phyloP scores from a whole-genome alignment of 2,113 vertebrate species.

The Aramus guarauna region DNA sequence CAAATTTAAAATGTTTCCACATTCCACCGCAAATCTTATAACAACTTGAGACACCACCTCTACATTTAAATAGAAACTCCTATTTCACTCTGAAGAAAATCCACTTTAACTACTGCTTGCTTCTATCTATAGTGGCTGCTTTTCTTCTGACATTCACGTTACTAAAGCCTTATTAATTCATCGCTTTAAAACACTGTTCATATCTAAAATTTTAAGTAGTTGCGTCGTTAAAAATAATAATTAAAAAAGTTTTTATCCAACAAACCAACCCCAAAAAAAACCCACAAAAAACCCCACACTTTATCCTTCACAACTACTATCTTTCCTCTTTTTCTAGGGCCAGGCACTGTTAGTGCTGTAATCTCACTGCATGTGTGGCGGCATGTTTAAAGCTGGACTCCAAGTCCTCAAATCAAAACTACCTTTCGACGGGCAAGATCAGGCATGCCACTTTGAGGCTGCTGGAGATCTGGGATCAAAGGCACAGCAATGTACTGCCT shows the following conservation, averaged over 20 bases:
- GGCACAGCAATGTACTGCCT: neutral
- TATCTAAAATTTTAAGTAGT: neutral
- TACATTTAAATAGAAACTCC: neutral
- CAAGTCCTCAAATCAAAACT: neutral
- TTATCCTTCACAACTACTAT: neutral
- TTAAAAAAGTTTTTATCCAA: neutral
- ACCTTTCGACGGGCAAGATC: neutral
- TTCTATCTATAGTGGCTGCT: neutral
- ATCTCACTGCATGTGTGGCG: neutral
- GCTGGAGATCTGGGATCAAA: slow-evolving; percentile 3
- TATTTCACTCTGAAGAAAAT: neutral
- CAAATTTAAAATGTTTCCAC: neutral
- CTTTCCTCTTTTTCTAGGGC: neutral
- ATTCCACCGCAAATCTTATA: neutral
- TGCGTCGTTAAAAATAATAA: neutral
- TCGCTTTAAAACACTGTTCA: neutral
- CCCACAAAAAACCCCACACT: neutral
- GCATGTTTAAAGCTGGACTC: neutral
- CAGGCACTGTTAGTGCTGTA: neutral
- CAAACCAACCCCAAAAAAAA: neutral
- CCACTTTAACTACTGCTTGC: neutral
- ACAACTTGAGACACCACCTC: neutral
- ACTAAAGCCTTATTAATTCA: neutral
- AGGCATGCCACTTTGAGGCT: neutral
- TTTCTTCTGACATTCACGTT: neutral